Conservation (phyloP, 2,797 vertebrate genomes). For the Amniataba percoides region DNA sequence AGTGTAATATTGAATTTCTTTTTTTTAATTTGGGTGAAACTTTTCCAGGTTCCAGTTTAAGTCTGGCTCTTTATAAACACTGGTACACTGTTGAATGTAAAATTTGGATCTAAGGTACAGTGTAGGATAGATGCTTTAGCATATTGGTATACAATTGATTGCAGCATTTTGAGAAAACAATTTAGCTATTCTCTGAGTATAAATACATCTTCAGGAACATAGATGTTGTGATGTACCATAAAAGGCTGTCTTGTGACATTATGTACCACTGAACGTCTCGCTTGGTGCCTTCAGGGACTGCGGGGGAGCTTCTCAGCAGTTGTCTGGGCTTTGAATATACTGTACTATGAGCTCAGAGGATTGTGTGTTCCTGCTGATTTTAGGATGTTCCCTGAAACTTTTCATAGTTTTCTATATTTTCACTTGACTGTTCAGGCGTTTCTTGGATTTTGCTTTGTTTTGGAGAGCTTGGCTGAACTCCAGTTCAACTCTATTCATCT, state of each 20-base stretch:
- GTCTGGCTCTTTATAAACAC: not conserved
- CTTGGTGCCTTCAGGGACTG: not conserved
- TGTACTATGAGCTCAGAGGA: conserved; percentile 4
- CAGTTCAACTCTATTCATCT: conserved; percentile 46
- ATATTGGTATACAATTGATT: not conserved
- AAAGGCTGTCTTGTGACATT: not conserved
- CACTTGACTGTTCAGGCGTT: conserved; percentile 21
- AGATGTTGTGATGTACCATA: not conserved
- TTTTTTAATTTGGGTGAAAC: not conserved
- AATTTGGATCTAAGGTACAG: not conserved
- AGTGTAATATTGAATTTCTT: not conserved
- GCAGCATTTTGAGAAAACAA: not conserved
- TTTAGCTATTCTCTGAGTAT: not conserved
- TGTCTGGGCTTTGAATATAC: not conserved
- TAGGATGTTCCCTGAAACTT: conserved; percentile 35
- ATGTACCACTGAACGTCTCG: not conserved
- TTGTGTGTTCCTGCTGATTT: conserved; percentile 30
- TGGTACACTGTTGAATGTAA: not conserved
- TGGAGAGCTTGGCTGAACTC: conserved; percentile 52
- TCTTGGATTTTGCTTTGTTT: conserved; percentile 34
- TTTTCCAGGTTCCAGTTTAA: not conserved
- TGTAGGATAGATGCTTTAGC: not conserved
- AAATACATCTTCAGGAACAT: not conserved
- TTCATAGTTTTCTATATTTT: conserved; percentile 31
- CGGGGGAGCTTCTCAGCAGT: conserved; percentile 8